Evolutionary conservation across 2,797 vertebrate genomes (phyloP).

Genomic region (Artibeus jamaicensis): DNA sequence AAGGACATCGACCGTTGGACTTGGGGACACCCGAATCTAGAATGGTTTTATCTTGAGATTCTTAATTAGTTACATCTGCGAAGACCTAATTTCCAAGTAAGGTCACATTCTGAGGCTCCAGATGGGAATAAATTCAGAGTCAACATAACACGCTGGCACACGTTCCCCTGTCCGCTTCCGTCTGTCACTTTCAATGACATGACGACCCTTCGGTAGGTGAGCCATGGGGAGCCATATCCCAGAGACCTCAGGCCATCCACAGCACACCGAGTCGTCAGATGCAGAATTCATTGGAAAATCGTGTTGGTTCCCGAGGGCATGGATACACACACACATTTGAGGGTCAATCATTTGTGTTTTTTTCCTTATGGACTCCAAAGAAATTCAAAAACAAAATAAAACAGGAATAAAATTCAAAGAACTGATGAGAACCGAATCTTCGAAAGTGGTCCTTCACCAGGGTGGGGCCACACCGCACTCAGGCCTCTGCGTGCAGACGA

Average conservation of each 20-base stretch:
- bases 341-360: neutral
- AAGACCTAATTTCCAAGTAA: neutral
- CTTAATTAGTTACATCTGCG: neutral
- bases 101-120: neutral
- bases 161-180: too few species aligned
- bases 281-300: neutral
- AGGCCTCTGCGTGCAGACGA: neutral
- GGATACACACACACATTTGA: accelerated
- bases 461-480: accelerated
- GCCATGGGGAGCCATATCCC: neutral
- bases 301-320: neutral
- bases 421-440: neutral
- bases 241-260: accelerated
- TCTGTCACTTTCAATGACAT: neutral
- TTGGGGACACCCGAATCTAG: neutral
- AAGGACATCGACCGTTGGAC: too few species aligned
- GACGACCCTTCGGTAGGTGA: too few species aligned
- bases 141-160: neutral
- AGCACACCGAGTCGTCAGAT: accelerated
- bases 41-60: neutral
- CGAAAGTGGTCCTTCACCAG: too few species aligned
- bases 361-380: neutral
- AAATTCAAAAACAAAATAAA: neutral
- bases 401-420: neutral
- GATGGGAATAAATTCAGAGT: too few species aligned